Conservation (phyloP, 2,113 vertebrate genomes). For the Ameiurus melas region DNA sequence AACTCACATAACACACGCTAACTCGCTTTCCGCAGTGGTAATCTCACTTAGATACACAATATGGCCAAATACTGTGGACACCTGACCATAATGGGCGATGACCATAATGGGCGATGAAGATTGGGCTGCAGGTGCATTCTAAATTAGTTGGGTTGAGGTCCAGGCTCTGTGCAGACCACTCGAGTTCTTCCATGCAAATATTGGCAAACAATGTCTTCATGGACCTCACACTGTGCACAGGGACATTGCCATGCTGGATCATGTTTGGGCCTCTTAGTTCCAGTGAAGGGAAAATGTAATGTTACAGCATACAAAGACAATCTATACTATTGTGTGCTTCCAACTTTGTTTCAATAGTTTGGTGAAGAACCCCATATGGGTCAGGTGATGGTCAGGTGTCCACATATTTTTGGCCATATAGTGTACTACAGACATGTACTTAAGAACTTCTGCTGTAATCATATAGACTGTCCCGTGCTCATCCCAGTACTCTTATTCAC, state of each 20-base stretch:
- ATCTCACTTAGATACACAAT: not conserved
- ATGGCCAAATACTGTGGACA: not conserved
- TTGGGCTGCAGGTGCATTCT: not conserved
- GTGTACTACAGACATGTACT: not conserved
- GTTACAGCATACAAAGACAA: too few relatives aligned
- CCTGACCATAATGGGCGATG: too few relatives aligned
- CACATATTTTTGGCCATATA: not conserved
- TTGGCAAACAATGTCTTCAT: not conserved
- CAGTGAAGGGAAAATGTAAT: too few relatives aligned
- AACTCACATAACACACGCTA: too few relatives aligned
- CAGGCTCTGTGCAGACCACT: not conserved
- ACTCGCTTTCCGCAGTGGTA: not conserved
- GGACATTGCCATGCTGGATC: too few relatives aligned
- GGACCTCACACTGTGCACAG: not conserved
- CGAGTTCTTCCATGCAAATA: not conserved
- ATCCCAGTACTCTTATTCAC: not conserved
- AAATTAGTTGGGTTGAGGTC: not conserved
- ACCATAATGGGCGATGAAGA: too few relatives aligned
- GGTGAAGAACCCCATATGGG: not conserved
- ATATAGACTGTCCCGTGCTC: not conserved
- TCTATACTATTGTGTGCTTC: too few relatives aligned
- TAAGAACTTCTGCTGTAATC: not conserved
- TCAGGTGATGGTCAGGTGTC: not conserved
- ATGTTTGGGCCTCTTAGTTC: too few relatives aligned
- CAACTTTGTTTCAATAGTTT: not conserved